phyloP scores from a whole-genome alignment of 1,140 invertebrate species.

The Aricia agestis region DNA sequence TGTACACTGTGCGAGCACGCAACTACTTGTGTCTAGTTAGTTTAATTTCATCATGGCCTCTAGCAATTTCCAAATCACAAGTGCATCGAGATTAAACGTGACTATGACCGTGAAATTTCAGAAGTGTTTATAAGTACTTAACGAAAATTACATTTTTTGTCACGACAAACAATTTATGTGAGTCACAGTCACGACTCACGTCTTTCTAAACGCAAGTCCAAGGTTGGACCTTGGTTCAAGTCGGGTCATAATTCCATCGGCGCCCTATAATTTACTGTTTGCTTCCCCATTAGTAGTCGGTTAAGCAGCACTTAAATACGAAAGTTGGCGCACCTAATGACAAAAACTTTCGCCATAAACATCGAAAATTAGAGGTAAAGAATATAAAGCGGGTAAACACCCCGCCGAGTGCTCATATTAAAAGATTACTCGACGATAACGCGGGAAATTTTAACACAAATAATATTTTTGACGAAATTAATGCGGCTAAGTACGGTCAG shows the following conservation, averaged over 20 bases:
- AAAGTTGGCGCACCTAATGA: constrained; percentile 8
- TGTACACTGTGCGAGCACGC: too few relatives aligned
- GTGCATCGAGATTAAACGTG: too few relatives aligned
- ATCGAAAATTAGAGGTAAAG: constrained; percentile 8
- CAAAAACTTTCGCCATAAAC: constrained; percentile 6
- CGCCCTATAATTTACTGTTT: neutral
- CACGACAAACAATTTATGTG: too few relatives aligned
- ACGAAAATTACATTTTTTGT: too few relatives aligned
- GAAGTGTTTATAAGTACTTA: too few relatives aligned
- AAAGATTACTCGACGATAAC: constrained; percentile 3
- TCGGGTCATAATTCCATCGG: neutral
- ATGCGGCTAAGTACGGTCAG: constrained; percentile 4
- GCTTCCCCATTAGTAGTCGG: neutral
- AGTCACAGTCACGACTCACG: too few relatives aligned
- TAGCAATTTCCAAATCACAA: too few relatives aligned
- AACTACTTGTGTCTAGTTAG: too few relatives aligned
- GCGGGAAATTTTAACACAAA: neutral
- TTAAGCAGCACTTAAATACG: constrained; percentile 10
- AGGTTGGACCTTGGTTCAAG: neutral
- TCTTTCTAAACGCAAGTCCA: neutral
- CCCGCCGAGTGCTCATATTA: constrained; percentile 3
- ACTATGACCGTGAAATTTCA: too few relatives aligned
- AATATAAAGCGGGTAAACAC: constrained; percentile 2
- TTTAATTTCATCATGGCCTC: too few relatives aligned
- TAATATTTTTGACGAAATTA: constrained; percentile 2